Base-by-base conservation (phyloP, 1,140 invertebrate species). In the Lepidotrigona ventralis region DNA sequence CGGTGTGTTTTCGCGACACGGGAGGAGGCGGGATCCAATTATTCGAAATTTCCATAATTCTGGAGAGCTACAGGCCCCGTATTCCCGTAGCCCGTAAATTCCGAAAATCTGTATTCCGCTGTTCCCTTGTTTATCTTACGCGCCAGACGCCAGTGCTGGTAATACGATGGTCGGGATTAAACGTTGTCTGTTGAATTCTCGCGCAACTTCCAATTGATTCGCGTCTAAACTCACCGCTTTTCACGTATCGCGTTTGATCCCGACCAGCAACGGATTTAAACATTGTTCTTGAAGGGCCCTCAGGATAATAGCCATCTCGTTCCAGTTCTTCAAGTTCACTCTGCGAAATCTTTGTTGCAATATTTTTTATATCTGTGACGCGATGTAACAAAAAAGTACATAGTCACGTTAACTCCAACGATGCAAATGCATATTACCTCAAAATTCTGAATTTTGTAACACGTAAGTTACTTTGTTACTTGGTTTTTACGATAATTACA, bases 1-100 rank as follows among this genome's bases (percentile, higher is more conserved):
- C 17, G 33, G 14, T 64, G 66, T 56, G 71, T 77, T 64, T 68
- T 66, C 53, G 21, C 53, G 29, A 73, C 70, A 58, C 66, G 71
- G 60, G 66, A 60, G n/a, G 29, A 26, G 66, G 46, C 12, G 54
- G 33, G 72, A 87, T 87, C 66, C 86, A 87, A 87, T 88, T 88
- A 88, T 83, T 81, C 75, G 56, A 39, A 79, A 88, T 88, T 87
- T 87, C 86, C 83, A 88, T 87, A 87, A 88, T 87, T 88, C 74
- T 46, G 39, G 39, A n/a, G 64, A 79, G 29, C n/a, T 81, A 81
- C 77, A 58, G 75, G 64, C 15, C 74, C 78, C n/a, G 81, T 87
- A 85, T 85, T 69, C 64, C 80, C 70, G 82, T 60, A 71, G 66
- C 54, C 53, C 33, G 86, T 79, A 76, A 87, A 87, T 87, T 88